Evolutionary conservation across 2,113 vertebrate genomes (phyloP), one percentile per base, ranked within the genome.

Genomic region (Martes martes): DNA sequence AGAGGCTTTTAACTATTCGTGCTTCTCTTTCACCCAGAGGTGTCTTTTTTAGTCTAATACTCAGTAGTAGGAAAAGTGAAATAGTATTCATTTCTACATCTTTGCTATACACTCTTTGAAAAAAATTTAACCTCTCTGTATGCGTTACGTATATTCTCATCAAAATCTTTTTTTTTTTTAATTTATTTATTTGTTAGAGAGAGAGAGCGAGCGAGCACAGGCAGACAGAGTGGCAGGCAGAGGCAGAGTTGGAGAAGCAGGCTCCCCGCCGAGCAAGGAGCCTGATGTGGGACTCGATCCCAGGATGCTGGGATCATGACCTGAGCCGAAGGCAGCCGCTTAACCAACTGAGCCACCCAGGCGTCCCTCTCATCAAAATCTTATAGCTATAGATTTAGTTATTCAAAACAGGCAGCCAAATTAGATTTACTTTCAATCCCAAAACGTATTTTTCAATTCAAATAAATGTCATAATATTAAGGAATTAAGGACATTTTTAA

Each of bases 341-440:
- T 36, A 36, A 36, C 36, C 36, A 36, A 36, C 36, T 36, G 36
- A 36, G 36, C 36, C 36, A 36, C 36, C 36, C 36, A 36, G 36
- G 36, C 36, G 36, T 36, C 36, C 36, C 36, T 94, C 94, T 92
- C 13, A 42, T 33, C 61, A 94, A 85, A 94, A 76, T 90, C 52
- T 90, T 91, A 59, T 21, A 76, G 50, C 33, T 87, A 52, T 10
- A 71, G 63, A 47, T 92, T 90, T 83, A 94, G 61, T 69, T 86
- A 87, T 87, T 95, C 50, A 91, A 91, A 95, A 78, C 2, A 80
- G 50, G 52, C 4, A 91, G 42, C 31, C 93, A 96, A 78, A 87
- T 65, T 24, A 69, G 69, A 82, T 59, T 88, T 71, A 59, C 26
- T 89, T 89, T 95, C 23, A 61, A 39, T 79, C 24, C 65, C 50